phyloP scores from a whole-genome alignment of 1,140 invertebrate genomes.

The Brachionus koreanus region DNA sequence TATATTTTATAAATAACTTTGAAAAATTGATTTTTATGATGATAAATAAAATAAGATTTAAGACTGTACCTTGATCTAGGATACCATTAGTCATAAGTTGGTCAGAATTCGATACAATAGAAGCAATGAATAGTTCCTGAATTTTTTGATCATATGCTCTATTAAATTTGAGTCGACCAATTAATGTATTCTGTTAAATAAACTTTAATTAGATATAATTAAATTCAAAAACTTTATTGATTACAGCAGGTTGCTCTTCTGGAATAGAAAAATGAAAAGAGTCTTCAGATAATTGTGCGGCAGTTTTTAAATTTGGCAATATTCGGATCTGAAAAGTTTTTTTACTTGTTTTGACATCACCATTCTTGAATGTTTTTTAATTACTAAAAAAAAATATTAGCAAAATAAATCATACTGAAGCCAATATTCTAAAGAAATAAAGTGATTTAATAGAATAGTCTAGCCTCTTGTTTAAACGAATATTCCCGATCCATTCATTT shows the following conservation, averaged over 20 bases:
- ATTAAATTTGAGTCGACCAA: not conserved
- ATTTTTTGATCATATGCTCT: not conserved
- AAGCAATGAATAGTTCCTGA: not conserved
- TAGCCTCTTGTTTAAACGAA: not conserved
- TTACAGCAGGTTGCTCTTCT: slow-evolving; percentile 7
- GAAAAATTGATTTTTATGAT: no score
- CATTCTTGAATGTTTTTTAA: not conserved
- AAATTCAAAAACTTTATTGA: not conserved
- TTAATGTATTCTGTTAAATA: not conserved
- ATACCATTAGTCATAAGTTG: not conserved
- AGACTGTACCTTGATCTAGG: not conserved
- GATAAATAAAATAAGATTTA: no score
- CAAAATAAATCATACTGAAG: not conserved
- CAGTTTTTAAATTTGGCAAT: slow-evolving; percentile 9
- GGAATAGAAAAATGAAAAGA: not conserved
- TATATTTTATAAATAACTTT: no score
- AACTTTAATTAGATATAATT: not conserved
- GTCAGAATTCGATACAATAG: not conserved
- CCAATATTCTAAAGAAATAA: not conserved
- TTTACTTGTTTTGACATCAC: not conserved
- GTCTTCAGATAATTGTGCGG: not conserved
- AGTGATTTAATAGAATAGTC: not conserved
- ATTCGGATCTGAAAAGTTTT: not conserved
- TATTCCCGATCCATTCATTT: slow-evolving; percentile 2
- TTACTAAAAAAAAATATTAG: not conserved